Conservation (phyloP, 1,140 invertebrate species). For the Agrypnia vestita region DNA sequence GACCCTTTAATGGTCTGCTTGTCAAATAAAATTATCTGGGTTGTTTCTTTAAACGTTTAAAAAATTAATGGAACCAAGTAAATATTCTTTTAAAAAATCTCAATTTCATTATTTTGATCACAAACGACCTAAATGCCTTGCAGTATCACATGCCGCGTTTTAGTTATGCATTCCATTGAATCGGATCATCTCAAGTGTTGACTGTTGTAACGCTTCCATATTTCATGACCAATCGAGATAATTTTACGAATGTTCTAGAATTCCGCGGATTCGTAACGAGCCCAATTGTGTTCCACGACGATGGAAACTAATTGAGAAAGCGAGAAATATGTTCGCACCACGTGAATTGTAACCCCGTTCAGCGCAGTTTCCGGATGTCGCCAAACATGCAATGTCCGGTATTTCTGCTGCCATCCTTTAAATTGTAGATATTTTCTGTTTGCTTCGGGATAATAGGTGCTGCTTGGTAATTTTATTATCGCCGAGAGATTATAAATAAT, state of each 20-base stretch:
- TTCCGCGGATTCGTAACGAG: not conserved
- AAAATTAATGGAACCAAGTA: too few relatives aligned
- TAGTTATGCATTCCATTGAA: too few relatives aligned
- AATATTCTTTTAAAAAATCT: too few relatives aligned
- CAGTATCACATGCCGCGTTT: too few relatives aligned
- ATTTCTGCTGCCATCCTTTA: conserved; percentile 29
- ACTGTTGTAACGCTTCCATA: not conserved
- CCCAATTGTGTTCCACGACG: not conserved
- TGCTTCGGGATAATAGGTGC: not conserved
- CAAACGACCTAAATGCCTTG: too few relatives aligned
- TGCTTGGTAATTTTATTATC: conserved; percentile 25
- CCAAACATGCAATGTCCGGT: conserved; percentile 32
- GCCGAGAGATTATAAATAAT: conserved; percentile 37
- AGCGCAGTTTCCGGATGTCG: conserved; percentile 13
- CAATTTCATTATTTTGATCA: too few relatives aligned
- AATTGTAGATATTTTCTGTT: conserved; percentile 12
- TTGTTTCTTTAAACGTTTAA: too few relatives aligned
- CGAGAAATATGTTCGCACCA: conserved; percentile 7
- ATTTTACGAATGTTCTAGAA: not conserved
- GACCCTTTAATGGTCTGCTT: too few relatives aligned
- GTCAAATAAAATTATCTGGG: too few relatives aligned
- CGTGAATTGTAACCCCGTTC: not conserved
- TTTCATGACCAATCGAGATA: not conserved
- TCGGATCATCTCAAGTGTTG: not conserved
- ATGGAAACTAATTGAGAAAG: not conserved